phyloP scores from a whole-genome alignment of 2,797 vertebrate genomes.

The Okamejei kenojei region DNA sequence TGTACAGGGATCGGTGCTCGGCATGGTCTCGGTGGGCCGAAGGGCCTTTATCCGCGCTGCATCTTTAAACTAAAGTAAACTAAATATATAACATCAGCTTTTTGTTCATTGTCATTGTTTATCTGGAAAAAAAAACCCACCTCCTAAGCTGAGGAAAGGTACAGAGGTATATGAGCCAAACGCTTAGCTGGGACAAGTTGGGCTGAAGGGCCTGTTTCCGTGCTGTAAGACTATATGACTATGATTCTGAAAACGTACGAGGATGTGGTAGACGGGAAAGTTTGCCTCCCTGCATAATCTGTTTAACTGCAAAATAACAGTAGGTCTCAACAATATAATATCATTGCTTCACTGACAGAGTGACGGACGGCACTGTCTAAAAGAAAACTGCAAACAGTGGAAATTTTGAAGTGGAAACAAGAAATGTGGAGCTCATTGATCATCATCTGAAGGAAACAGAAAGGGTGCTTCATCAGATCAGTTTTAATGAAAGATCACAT shows the following conservation, averaged over 20 bases:
- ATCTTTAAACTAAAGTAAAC: too few species aligned
- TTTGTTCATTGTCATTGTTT: background rate
- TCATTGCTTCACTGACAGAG: background rate
- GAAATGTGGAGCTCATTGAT: conserved; percentile 6
- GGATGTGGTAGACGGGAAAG: background rate
- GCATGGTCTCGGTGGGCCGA: too few species aligned
- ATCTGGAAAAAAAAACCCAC: background rate
- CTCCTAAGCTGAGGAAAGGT: too few species aligned
- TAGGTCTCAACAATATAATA: background rate
- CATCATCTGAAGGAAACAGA: conserved; percentile 3
- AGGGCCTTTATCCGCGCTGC: too few species aligned
- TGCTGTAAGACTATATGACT: too few species aligned
- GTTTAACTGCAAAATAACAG: background rate
- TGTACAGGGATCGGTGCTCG: too few species aligned
- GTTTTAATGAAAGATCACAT: background rate
- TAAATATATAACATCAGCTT: background rate
- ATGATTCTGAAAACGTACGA: background rate
- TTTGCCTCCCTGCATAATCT: background rate
- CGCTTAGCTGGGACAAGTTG: too few species aligned
- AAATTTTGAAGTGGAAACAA: background rate
- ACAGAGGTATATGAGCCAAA: too few species aligned
- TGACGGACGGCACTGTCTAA: background rate
- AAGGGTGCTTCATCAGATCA: background rate
- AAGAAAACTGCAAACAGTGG: background rate
- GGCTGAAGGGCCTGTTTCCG: too few species aligned